phyloP scores from a whole-genome alignment of 2,797 vertebrate species.

The Glossophaga mutica region DNA sequence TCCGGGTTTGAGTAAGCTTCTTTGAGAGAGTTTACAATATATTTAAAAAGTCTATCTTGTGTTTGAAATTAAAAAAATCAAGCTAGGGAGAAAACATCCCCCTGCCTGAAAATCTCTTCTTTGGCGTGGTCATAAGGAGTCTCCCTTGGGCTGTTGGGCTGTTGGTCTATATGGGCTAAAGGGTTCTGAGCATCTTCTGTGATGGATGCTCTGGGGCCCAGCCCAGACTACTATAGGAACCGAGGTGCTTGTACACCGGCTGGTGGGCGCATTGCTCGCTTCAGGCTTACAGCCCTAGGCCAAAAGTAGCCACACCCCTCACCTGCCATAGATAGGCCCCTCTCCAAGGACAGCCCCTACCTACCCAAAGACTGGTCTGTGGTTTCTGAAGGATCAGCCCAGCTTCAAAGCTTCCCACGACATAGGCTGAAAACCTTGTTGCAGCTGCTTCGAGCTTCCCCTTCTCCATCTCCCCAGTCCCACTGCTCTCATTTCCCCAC shows the following conservation, averaged over 20 bases:
- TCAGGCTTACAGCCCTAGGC: neutral
- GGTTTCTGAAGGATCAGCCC: neutral
- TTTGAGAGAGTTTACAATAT: neutral
- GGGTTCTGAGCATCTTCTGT: neutral
- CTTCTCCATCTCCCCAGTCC: neutral
- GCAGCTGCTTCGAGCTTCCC: neutral
- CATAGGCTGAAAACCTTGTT: neutral
- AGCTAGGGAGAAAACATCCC: neutral
- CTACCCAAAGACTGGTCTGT: neutral
- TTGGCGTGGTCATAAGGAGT: neutral
- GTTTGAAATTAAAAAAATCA: neutral
- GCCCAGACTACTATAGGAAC: neutral
- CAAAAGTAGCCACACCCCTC: neutral
- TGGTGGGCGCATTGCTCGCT: neutral
- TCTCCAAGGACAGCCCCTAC: neutral
- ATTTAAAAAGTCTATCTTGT: neutral
- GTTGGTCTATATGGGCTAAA: neutral
- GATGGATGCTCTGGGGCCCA: neutral
- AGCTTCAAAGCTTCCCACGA: neutral
- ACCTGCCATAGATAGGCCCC: neutral
- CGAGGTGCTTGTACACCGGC: accelerated
- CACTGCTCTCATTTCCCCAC: neutral
- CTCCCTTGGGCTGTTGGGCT: neutral
- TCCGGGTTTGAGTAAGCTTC: neutral
- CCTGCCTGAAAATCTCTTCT: neutral